Percentiles rank a stretch among this genome's conserved stretches.
Conservation (phyloP, 2,797 vertebrate genomes). For the Enteromius anoplus region DNA sequence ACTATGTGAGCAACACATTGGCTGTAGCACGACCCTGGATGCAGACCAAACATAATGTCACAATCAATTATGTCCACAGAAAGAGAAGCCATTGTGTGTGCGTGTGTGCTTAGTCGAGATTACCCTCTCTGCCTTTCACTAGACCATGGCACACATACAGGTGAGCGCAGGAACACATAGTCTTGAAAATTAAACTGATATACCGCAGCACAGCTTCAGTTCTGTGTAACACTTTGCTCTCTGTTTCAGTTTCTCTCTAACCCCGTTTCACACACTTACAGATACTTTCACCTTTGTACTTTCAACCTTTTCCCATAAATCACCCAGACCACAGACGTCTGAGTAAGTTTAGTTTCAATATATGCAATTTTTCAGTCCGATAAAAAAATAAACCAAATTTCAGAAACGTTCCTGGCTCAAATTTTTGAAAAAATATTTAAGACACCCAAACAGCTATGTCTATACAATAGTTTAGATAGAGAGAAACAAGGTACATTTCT, state of each 20-base stretch:
- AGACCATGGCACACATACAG: slow-evolving; percentile 24
- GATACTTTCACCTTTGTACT: background rate
- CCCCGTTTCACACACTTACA: background rate
- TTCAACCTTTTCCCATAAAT: background rate
- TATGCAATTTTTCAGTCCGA: background rate
- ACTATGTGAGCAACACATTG: slow-evolving; percentile 41
- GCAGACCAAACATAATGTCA: slow-evolving; percentile 51
- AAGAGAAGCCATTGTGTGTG: slow-evolving; percentile 46
- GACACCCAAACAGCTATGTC: too few species aligned
- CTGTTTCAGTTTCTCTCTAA: background rate
- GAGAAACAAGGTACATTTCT: background rate
- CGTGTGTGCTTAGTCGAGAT: slow-evolving; percentile 44
- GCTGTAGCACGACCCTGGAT: slow-evolving; percentile 30
- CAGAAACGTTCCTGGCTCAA: background rate
- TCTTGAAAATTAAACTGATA: background rate
- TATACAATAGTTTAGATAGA: too few species aligned
- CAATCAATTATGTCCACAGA: slow-evolving; percentile 53
- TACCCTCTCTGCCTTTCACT: slow-evolving; percentile 40
- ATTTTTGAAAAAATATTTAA: background rate
- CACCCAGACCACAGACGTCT: background rate
- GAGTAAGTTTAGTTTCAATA: background rate
- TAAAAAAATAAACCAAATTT: too few species aligned
- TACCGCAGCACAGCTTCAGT: background rate
- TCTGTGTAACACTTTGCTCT: background rate
- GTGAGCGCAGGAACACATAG: slow-evolving; percentile 12